Conservation (phyloP, 2,888 invertebrate genomes). For the Cosmia trapezina region DNA sequence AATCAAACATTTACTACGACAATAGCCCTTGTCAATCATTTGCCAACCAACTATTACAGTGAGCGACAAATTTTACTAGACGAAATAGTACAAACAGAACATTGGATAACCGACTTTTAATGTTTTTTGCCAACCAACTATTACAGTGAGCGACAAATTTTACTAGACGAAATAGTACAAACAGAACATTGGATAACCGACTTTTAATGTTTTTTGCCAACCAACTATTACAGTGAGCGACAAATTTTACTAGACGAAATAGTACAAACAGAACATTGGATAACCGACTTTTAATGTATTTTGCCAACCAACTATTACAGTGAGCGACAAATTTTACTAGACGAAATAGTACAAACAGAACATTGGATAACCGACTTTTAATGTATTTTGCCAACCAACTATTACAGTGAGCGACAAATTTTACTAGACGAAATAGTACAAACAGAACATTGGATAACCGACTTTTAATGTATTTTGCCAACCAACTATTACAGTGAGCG, state of each 20-base stretch:
- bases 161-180: not conserved
- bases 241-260: not conserved
- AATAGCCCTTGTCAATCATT: not conserved
- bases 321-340: not conserved
- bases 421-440: not conserved
- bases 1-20: not conserved
- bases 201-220: not conserved
- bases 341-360: not conserved
- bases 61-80: not conserved
- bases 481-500: not conserved
- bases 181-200: too few relatives aligned
- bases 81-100: not conserved
- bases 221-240: not conserved
- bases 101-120: too few relatives aligned
- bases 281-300: too few relatives aligned
- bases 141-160: not conserved
- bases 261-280: not conserved
- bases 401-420: not conserved
- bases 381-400: constrained; percentile 7
- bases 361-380: too few relatives aligned
- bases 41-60: not conserved
- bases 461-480: too few relatives aligned
- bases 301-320: not conserved
- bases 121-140: constrained; percentile 7
- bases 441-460: not conserved